phyloP scores from a whole-genome alignment of 2,113 vertebrate species.

The Azemiops feae region DNA sequence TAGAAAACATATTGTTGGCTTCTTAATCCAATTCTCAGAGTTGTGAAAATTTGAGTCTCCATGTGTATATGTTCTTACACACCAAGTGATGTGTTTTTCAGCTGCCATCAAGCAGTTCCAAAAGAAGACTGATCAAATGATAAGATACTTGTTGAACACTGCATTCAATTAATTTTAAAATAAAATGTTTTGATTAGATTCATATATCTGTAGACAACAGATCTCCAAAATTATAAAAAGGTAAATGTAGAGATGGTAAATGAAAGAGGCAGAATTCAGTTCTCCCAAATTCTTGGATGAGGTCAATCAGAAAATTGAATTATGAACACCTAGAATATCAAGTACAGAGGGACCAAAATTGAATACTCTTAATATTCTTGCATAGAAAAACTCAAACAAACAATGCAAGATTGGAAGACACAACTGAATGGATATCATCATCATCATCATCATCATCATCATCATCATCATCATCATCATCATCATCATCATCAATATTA shows the following conservation, averaged over 20 bases:
- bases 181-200: neutral
- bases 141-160: neutral
- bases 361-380: neutral
- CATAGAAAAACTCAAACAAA: neutral
- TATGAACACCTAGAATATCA: neutral
- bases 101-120: neutral
- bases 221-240: neutral
- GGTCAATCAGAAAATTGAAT: neutral
- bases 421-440: neutral
- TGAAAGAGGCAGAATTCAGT: neutral
- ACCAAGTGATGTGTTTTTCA: neutral
- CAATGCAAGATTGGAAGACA: neutral
- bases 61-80: neutral
- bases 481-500: neutral
- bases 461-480: too few relatives aligned
- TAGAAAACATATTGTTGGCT: neutral
- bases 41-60: neutral
- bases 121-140: neutral
- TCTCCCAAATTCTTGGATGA: neutral
- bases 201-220: neutral
- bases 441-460: too few relatives aligned
- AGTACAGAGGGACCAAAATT: neutral
- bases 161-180: neutral
- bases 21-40: neutral
- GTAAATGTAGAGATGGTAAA: neutral